A percentile compares a stretch with the other conserved stretches of the same genome.
phyloP scores from a whole-genome alignment of 2,797 vertebrate genomes.

The Onychomys torridus region DNA sequence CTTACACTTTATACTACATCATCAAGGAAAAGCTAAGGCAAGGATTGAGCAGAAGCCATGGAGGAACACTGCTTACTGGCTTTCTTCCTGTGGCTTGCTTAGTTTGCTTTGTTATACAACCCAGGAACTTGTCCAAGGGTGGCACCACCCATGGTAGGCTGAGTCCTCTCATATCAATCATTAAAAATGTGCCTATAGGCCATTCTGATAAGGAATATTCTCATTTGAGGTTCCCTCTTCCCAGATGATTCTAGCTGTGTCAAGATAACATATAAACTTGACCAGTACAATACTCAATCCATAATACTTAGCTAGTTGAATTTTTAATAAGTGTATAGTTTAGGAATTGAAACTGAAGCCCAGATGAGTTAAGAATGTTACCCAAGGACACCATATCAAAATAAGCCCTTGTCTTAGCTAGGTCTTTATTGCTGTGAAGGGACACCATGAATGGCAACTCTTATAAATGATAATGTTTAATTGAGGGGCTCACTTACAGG shows the following conservation, averaged over 20 bases:
- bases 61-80: not conserved
- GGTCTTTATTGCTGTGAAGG: not conserved
- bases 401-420: not conserved
- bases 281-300: not conserved
- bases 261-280: not conserved
- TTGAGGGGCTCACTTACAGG: too few relatives aligned
- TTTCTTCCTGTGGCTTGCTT: not conserved
- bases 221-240: not conserved
- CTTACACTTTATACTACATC: not conserved
- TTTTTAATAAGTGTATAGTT: not conserved
- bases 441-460: not conserved
- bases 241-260: not conserved
- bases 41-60: not conserved
- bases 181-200: not conserved
- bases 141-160: too few relatives aligned
- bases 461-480: too few relatives aligned
- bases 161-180: not conserved
- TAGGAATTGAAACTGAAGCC: not conserved
- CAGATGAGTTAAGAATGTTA: slow-evolving; percentile 41
- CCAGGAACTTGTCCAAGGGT: not conserved
- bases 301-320: not conserved
- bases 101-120: not conserved
- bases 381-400: slow-evolving; percentile 41
- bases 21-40: not conserved
- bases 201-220: not conserved